Evolutionary conservation across 2,797 vertebrate genomes (phyloP).

Genomic region (Linurgus olivaceus): DNA sequence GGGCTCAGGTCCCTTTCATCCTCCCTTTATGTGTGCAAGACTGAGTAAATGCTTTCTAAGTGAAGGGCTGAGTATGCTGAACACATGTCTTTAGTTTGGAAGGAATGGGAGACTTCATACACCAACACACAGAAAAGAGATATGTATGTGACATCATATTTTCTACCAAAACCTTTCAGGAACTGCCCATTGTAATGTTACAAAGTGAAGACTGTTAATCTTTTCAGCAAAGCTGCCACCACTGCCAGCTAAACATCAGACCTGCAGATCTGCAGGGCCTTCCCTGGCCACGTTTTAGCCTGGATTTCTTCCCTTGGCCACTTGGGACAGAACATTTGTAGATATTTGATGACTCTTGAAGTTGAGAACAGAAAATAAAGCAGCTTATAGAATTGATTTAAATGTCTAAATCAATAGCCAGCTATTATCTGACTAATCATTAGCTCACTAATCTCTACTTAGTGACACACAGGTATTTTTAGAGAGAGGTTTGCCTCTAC

Average conservation of each 20-base stretch:
- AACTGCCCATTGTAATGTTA: background rate
- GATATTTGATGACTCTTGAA: conserved; percentile 48
- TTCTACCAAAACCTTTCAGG: background rate
- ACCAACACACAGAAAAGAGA: background rate
- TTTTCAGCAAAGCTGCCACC: conserved; percentile 70
- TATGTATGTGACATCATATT: background rate
- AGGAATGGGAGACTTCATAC: background rate
- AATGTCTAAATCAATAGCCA: background rate
- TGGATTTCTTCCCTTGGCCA: background rate
- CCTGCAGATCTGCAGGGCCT: background rate
- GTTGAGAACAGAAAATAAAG: background rate
- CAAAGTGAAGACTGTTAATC: conserved; percentile 24
- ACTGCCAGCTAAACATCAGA: conserved; percentile 38
- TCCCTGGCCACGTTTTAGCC: background rate
- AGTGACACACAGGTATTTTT: background rate
- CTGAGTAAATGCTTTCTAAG: background rate
- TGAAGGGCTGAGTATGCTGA: background rate
- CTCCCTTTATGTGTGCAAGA: background rate
- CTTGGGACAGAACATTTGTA: background rate
- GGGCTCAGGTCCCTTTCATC: background rate
- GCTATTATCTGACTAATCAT: background rate
- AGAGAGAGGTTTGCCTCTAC: background rate
- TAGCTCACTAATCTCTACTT: background rate
- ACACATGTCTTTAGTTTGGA: background rate
- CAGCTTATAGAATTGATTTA: background rate